Evolutionary conservation across 2,797 vertebrate species (phyloP), one percentile per base, ranked within the genome.

Genomic region (Pygocentrus nattereri): DNA sequence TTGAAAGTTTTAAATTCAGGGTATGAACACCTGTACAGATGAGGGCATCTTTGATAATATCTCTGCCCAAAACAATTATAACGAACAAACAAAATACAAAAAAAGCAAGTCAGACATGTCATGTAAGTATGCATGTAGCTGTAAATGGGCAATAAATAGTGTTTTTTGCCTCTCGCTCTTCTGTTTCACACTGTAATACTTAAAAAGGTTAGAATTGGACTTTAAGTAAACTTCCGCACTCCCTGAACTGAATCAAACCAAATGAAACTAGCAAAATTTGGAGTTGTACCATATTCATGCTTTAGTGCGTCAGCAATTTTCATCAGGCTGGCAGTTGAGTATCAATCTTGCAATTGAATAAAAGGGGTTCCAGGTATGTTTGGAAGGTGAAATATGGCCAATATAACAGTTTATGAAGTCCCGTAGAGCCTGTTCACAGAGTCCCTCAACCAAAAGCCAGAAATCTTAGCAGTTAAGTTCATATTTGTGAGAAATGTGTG

Each of bases 111-210:
- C 54, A 79, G 65, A 71, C 64, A 38, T 72, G 41, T 70, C 64
- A 50, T 69, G 67, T 69, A 84, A 75, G 47, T 50, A 78, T 69
- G 70, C 80, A 82, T 38, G 76, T 58, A 80, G 80, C 49, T 83
- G 76, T 80, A 84, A 80, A 84, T 78, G 72, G 78, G 67, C 62
- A 87, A 88, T 87, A 87, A 88, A 85, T 87, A 85, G 84, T 87
- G 83, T 86, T 77, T 65, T 71, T 82, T 68, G 69, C 69, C 81
- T 68, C 62, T 56, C 38, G 19, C 64, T 69, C 58, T 64, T 21
- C 61, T 58, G 23, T 67, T 27, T 56, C 68, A 81, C 70, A 78
- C 76, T 72, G 78, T 49, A 84, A 79, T 78, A 76, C 76, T 79
- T 79, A 41, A 47, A 73, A 84, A 52, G 50, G 62, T 78, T 73